A percentile compares a stretch with the other conserved stretches of the same genome.
phyloP scores from a whole-genome alignment of 1,140 invertebrate species.

The Drosophila eugracilis region DNA sequence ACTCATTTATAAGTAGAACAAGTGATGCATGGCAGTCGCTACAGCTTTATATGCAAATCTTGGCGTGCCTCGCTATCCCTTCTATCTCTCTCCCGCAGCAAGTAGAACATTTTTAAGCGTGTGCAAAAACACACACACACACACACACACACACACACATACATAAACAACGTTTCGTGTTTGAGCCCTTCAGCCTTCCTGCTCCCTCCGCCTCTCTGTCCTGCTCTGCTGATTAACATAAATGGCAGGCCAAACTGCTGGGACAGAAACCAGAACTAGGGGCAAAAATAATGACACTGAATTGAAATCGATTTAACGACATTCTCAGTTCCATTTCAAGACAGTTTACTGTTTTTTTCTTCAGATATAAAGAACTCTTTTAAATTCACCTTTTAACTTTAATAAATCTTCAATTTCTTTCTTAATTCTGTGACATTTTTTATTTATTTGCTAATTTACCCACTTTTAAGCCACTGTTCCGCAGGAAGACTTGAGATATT shows the following conservation, averaged over 20 bases:
- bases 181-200: constrained; percentile 3
- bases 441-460: not conserved
- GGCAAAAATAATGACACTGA: not conserved
- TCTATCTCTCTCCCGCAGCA: constrained; percentile 9
- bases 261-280: not conserved
- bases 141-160: constrained; percentile 36
- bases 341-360: too few species aligned
- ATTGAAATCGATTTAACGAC: not conserved
- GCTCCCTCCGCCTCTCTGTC: not conserved
- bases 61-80: constrained; percentile 1
- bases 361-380: too few species aligned
- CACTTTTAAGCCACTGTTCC: constrained; percentile 7
- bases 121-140: constrained; percentile 39
- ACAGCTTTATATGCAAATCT: constrained; percentile 39
- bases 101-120: constrained; percentile 49
- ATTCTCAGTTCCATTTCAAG: too few species aligned
- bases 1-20: constrained; percentile 55
- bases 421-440: too few species aligned
- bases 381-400: too few species aligned
- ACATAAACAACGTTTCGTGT: not conserved
- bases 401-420: too few species aligned
- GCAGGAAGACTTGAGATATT: constrained; percentile 7
- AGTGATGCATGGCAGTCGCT: constrained; percentile 34
- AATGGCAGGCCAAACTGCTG: constrained; percentile 37
- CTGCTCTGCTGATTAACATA: constrained; percentile 49